Conservation (phyloP, 2,888 invertebrate species). For the Meloe dianella region DNA sequence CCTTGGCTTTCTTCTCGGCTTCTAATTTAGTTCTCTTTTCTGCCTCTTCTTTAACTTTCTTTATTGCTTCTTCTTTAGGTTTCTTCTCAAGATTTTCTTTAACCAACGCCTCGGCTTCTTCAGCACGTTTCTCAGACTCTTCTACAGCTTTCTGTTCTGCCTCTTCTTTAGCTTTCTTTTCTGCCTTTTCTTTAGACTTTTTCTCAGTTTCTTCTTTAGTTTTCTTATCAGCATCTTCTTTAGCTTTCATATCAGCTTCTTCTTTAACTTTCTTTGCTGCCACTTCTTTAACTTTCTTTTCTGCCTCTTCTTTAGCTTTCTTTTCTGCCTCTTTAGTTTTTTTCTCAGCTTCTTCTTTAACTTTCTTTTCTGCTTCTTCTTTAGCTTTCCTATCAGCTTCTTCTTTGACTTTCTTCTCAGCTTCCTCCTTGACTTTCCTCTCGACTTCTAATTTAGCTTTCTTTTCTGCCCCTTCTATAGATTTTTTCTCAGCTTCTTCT, state of each 20-base stretch:
- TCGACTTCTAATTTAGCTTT: constrained; percentile 24
- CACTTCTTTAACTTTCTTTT: constrained; percentile 29
- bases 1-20: constrained; percentile 47
- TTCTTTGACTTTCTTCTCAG: constrained; percentile 33
- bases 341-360: constrained; percentile 27
- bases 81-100: constrained; percentile 27
- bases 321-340: constrained; percentile 25
- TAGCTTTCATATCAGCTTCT: constrained; percentile 34
- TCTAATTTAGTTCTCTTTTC: constrained; percentile 33
- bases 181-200: constrained; percentile 26
- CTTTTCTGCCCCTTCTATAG: constrained; percentile 24
- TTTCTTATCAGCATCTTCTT: constrained; percentile 34
- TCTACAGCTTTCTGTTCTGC: constrained; percentile 18
- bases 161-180: constrained; percentile 25
- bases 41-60: constrained; percentile 29
- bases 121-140: constrained; percentile 21
- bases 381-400: constrained; percentile 32
- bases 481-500: constrained; percentile 28
- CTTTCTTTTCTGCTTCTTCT: constrained; percentile 23
- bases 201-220: constrained; percentile 30
- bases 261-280: constrained; percentile 31
- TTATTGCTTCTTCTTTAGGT: constrained; percentile 34
- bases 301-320: constrained; percentile 24
- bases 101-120: constrained; percentile 35
- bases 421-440: constrained; percentile 29